These are phyloP conservation scores for Erannis defoliaria DNA, from an alignment of 2,888 invertebrate species.

Conservation along the genomic window DNA sequence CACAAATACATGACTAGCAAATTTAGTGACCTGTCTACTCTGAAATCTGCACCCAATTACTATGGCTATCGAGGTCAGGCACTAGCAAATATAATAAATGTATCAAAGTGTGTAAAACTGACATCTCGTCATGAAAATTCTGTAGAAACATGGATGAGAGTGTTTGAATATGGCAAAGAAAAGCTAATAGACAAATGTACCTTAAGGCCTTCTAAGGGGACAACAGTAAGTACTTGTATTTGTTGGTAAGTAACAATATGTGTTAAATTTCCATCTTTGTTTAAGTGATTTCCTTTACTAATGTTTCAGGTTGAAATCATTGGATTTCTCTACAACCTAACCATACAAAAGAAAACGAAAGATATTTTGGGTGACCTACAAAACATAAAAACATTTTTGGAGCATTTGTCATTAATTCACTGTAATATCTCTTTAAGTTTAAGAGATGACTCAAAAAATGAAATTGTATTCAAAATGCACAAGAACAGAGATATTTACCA, in stretches of 20 bases:
- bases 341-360: slow-evolving; percentile 86
- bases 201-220: slow-evolving; percentile 88
- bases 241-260: too few relatives aligned
- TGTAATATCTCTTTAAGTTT: slow-evolving; percentile 89
- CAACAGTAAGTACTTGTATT: slow-evolving; percentile 82
- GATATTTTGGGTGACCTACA: slow-evolving; percentile 85
- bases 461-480: slow-evolving; percentile 86
- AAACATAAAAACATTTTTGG: slow-evolving; percentile 86
- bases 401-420: slow-evolving; percentile 89
- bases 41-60: slow-evolving; percentile 80
- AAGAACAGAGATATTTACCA: slow-evolving; percentile 85
- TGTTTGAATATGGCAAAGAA: slow-evolving; percentile 80
- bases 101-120: slow-evolving; percentile 87
- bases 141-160: slow-evolving; percentile 86
- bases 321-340: slow-evolving; percentile 88
- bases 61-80: slow-evolving; percentile 91
- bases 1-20: slow-evolving; percentile 89
- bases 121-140: slow-evolving; percentile 80
- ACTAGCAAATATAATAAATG: slow-evolving; percentile 87
- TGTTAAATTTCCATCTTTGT: too few relatives aligned
- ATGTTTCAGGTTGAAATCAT: slow-evolving; percentile 86
- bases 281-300: too few relatives aligned
- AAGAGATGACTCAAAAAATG: slow-evolving; percentile 88
- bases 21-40: slow-evolving; percentile 80
- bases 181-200: slow-evolving; percentile 60